These are phyloP conservation scores for Paradoxurus hermaphroditus DNA, from an alignment of 2,113 vertebrate species.

Conservation along the genomic window DNA sequence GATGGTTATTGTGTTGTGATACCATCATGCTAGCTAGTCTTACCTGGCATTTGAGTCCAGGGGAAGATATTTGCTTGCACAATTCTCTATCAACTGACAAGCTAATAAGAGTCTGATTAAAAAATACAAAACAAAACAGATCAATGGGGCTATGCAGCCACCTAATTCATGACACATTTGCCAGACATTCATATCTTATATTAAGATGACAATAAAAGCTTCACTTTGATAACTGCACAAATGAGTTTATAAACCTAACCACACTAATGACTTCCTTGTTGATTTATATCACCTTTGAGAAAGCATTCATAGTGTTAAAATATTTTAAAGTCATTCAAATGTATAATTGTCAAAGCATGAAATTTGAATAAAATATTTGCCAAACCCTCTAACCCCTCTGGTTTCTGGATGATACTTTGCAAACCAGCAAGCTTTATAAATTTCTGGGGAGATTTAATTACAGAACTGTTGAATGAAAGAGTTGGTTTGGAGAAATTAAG, in stretches of 20 bases:
- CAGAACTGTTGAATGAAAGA: not conserved
- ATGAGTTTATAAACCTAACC: not conserved
- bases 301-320: not conserved
- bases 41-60: not conserved
- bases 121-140: not conserved
- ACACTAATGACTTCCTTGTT: not conserved
- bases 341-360: not conserved
- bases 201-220: not conserved
- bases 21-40: not conserved
- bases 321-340: not conserved
- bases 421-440: not conserved
- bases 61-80: not conserved
- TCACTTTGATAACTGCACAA: not conserved
- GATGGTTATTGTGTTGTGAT: not conserved
- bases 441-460: not conserved
- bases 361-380: slow-evolving; percentile 32
- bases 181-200: not conserved
- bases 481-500: not conserved
- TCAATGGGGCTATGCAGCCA: not conserved
- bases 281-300: not conserved
- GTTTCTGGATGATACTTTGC: not conserved
- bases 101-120: not conserved
- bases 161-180: not conserved
- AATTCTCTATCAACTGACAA: not conserved
- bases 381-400: too few relatives aligned